Evolutionary conservation across 1,140 invertebrate species (phyloP).

Genomic region (Eurosta solidaginis): DNA sequence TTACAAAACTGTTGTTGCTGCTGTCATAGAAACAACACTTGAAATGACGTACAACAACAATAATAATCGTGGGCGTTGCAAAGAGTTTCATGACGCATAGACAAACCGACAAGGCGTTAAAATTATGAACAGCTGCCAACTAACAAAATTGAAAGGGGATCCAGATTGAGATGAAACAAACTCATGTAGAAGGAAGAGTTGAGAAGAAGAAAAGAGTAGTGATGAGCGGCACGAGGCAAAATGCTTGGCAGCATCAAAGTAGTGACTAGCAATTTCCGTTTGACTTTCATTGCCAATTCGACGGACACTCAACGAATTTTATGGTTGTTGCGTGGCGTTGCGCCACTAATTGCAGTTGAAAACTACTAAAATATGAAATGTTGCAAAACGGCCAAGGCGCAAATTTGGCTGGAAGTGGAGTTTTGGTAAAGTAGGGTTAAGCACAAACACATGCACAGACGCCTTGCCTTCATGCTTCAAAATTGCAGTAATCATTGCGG

Average conservation of each 20-base stretch:
- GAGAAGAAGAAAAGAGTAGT: not conserved
- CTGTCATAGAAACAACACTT: not conserved
- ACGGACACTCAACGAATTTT: conserved; percentile 20
- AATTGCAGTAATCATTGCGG: not conserved
- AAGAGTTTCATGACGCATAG: not conserved
- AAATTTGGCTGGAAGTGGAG: not conserved
- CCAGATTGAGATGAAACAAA: not conserved
- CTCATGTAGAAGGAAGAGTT: not conserved
- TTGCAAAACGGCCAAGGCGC: not conserved
- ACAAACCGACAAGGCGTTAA: not conserved
- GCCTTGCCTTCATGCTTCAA: not conserved
- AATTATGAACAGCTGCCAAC: conserved; percentile 25
- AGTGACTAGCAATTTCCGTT: conserved; percentile 22
- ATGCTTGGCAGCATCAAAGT: not conserved
- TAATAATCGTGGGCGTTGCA: not conserved
- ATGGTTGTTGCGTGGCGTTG: conserved; percentile 10
- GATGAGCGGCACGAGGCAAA: not conserved
- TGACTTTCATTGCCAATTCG: not conserved
- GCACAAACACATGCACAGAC: not conserved
- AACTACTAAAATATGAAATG: not conserved
- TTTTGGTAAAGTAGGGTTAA: not conserved
- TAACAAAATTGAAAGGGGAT: not conserved
- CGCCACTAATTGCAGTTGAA: conserved; percentile 18
- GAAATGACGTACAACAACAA: not conserved
- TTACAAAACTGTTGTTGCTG: not conserved